Base-by-base conservation (phyloP, 2,113 vertebrate species). In the Caloenas nicobarica region DNA sequence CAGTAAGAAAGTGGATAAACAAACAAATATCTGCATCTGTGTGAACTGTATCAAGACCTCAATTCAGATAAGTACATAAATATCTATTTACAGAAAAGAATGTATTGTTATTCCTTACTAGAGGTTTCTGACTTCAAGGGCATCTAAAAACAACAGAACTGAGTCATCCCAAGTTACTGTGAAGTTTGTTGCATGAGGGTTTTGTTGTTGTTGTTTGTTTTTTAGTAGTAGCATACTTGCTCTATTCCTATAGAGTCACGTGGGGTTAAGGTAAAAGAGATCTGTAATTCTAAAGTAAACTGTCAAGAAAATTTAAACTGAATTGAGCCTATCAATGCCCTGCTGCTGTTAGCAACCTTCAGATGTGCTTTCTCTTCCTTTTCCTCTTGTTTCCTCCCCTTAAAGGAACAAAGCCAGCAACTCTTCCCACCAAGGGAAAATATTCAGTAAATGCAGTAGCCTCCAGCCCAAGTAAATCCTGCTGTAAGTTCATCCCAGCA, bases 211-310 rank as follows among this genome's bases (percentile, higher is more conserved):
- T 88, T 80, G 12, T 25, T 34, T 25, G 22, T 17, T 81, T 92
- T 56, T 25, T 21, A 21, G 25, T 62, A 70, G 78, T 29, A 95
- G 22, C 29, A 68, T 51, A 74, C 14, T 62, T 77, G 34, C 34
- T 36, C 14, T 15, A 2, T 80, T 91, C 57, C 73, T 31, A 17
- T 91, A 88, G 40, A 88, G 34, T 74, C 48, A 78, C 4, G 64
- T 58, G 51, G 62, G 44, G 3, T 38, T 94, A 25, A 44, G 38
- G 36, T 42, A 48, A 42, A 72, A 70, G 44, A 72, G 5, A 23
- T 19, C 23, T 68, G 18, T 23, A 78, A 82, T 95, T 95, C 76
- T 86, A 33, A 94, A 95, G 79, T 62, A 96, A 96, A 72, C 70
- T 66, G 46, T 48, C 46, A 54, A 60, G 57, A 60, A 91, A 77